Conservation (phyloP, 1,140 invertebrate species). For the Pollicipes pollicipes region DNA sequence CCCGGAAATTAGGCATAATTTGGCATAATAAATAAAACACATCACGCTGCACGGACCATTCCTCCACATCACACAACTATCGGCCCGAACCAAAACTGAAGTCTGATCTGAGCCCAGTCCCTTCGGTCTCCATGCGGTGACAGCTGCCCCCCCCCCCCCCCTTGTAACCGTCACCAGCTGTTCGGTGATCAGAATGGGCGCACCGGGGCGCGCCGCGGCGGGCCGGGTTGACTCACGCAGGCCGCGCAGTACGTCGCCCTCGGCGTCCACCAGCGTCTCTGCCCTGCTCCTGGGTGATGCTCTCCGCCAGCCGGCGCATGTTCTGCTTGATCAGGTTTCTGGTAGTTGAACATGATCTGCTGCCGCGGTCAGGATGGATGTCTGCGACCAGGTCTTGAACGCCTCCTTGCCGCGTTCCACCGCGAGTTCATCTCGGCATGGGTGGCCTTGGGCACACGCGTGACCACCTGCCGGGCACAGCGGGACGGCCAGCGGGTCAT, state of each 20-base stretch:
- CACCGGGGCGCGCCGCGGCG: too few species aligned
- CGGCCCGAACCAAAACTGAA: too few species aligned
- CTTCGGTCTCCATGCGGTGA: too few species aligned
- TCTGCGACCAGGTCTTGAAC: constrained; percentile 69
- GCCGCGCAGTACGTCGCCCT: constrained; percentile 92
- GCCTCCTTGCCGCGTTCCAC: constrained; percentile 65
- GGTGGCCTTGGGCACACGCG: constrained; percentile 77
- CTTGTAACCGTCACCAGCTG: too few species aligned
- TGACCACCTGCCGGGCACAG: constrained; percentile 36
- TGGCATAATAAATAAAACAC: too few species aligned
- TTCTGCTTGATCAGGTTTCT: constrained; percentile 56
- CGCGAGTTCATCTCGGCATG: constrained; percentile 79
- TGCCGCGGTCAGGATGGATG: constrained; percentile 84
- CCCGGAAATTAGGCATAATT: too few species aligned
- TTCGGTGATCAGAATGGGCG: too few species aligned
- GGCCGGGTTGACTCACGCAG: constrained; percentile 48
- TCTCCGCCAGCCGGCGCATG: constrained; percentile 70
- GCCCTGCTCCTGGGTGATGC: constrained; percentile 90
- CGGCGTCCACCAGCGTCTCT: constrained; percentile 93
- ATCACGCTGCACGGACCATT: too few species aligned
- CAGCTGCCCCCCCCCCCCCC: too few species aligned
- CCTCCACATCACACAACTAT: too few species aligned
- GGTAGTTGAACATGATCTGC: constrained; percentile 86
- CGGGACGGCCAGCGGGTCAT: neutral
- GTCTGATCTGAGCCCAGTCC: too few species aligned